A percentile compares a stretch with the other conserved stretches of the same genome.
Conservation (phyloP, 2,797 vertebrate species). For the Cryptoprocta ferox region DNA sequence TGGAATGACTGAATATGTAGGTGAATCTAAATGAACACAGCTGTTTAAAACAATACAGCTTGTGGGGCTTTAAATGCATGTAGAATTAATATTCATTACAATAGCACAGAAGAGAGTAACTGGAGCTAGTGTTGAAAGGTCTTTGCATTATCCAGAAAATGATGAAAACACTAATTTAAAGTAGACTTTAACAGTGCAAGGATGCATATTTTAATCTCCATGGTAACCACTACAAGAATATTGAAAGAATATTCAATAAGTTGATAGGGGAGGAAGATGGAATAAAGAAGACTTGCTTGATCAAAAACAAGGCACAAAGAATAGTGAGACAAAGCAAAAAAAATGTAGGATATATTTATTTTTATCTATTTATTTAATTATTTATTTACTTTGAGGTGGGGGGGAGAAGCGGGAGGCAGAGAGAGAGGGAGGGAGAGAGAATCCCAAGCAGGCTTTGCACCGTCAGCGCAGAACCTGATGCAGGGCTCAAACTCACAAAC, state of each 20-base stretch:
- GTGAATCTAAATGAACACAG: neutral
- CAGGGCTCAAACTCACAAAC: no score
- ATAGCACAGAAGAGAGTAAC: neutral
- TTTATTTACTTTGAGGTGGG: no score
- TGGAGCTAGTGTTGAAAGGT: neutral
- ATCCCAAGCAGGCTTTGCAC: no score
- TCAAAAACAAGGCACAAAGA: neutral
- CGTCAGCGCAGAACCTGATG: no score
- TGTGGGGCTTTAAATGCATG: neutral
- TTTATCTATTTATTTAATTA: no score
- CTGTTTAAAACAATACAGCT: neutral
- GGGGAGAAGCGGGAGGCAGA: no score
- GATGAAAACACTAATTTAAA: neutral
- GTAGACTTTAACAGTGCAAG: neutral
- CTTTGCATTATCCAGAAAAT: neutral
- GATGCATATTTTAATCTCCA: neutral
- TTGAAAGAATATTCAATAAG: neutral
- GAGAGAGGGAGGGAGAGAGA: no score
- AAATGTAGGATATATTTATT: neutral
- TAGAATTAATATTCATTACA: neutral
- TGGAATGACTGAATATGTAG: neutral
- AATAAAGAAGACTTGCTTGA: neutral
- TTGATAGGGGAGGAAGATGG: neutral
- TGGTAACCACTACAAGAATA: neutral
- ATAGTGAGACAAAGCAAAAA: neutral